A percentile compares a stretch with the other conserved stretches of the same genome.
Evolutionary conservation across 2,113 vertebrate species (phyloP).

Genomic region (Limnothrissa miodon): DNA sequence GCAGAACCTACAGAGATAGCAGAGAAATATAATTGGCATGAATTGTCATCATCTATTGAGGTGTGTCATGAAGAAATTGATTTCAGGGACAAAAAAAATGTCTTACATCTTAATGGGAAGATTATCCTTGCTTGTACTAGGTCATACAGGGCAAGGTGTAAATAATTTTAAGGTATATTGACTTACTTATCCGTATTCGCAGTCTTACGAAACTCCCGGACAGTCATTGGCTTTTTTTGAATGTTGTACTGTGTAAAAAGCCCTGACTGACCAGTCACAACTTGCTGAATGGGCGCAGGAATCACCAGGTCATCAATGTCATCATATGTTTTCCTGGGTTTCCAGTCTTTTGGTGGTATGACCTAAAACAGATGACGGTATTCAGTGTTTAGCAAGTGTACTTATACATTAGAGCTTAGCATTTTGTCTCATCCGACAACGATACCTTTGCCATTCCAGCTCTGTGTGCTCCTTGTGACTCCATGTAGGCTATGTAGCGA

Average conservation of each 20-base stretch:
- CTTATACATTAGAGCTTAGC: not conserved
- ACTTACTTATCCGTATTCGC: conserved; percentile 77
- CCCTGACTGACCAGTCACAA: conserved; percentile 95
- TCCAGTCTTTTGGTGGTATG: conserved; percentile 87
- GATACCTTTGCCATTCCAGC: conserved; percentile 90
- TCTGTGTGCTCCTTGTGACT: conserved; percentile 90
- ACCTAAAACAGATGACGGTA: no score
- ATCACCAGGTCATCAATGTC: conserved; percentile 93
- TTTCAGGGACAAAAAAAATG: no score
- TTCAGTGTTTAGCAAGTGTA: no score
- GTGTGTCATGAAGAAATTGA: no score
- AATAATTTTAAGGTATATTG: no score
- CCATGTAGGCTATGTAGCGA: conserved; percentile 88
- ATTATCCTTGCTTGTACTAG: no score
- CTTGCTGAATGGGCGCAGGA: conserved; percentile 93
- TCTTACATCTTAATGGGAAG: no score
- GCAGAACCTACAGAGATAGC: conserved; percentile 86
- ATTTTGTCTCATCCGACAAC: not conserved
- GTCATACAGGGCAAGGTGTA: no score
- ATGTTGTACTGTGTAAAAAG: conserved; percentile 99
- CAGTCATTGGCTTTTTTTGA: conserved; percentile 97
- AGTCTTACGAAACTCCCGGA: conserved; percentile 88
- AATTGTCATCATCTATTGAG: no score
- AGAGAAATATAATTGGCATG: no score
- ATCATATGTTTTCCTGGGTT: conserved; percentile 86